Base-by-base conservation (phyloP, 1,140 invertebrate species). In the Hyles vespertilio region DNA sequence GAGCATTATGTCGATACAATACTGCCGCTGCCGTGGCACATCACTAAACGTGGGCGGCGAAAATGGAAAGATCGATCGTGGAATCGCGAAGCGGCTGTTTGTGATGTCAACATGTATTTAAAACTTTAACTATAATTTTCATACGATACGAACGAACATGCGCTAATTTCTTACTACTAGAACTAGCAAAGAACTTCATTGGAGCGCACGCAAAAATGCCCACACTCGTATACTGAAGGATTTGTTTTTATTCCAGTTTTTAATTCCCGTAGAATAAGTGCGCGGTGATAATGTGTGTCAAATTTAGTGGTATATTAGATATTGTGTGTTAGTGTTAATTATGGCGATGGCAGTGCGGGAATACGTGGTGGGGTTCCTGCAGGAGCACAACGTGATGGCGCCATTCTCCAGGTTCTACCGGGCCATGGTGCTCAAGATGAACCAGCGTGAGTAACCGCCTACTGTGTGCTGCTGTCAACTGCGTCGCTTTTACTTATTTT, bases 341-440 rank as follows among this genome's bases (percentile, higher is more conserved):
- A 51, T 72, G 61, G 43, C 46, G 54, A 84, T 87, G 82, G 79
- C 78, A 74, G 65, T 78, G 11, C 67, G 75, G 57, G 78, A 84
- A 22, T 77, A 74, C 61, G 56, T 83, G 44, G 63, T 52, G 54
- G 65, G 72, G 44, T 81, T 79, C 52, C 74, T 85, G 62, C 72
- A 74, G 51, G 72, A 78, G 56, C 76, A 77, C 55, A 80, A 84
- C 74, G 63, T 80, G 62, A 88, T 84, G 83, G 77, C 81, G 64
- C 83, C 85, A 12, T 85, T 88, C 65, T 84, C 81, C 12, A 67
- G 85, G 58, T 79, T 88, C 51, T 86, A 88, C 64, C 66, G 83
- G 61, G 85, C 85, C 56, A 85, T 88, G 85, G 85, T 86, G 71
- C 85, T 88, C 61, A 88, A 86, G 51, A 88, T 88, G 78, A 88